Base-by-base conservation (phyloP, 2,113 vertebrate species). In the Clarias magur region DNA sequence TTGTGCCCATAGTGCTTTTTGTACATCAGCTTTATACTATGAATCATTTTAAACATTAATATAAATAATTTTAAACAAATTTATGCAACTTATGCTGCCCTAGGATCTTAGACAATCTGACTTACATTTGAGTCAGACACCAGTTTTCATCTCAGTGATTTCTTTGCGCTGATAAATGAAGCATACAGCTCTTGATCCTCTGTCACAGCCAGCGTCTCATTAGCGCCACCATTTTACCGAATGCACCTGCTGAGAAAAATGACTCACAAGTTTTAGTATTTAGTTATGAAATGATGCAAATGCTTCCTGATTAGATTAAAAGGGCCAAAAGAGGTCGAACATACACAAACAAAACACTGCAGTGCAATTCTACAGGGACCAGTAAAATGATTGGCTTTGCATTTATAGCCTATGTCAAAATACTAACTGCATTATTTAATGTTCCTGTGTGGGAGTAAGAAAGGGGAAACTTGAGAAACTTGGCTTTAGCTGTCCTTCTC, bases 81-180 rank as follows among this genome's bases (percentile, higher is more conserved):
- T 48, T 6, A 6, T 48, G 42, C 42, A 48, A 48, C 48, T 48
- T 48, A 8, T 48, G 57, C 42, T 81, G 88, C 80, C 0, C 6
- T 4, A 5, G 4, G 17, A 34, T 25, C 9, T 60, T 23, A 60
- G 1, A 60, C 19, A 60, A 60, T 27, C 2, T 80, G 12, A 30
- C 2, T 59, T 11, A 76, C 10, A 53, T 76, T 73, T 86, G 63
- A 82, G 83, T 65, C 91, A 87, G 78, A 91, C 54, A 59, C 48
- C 56, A 91, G 91, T 72, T 85, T 84, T 88, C 65, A 92, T 89
- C 75, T 84, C 81, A 30, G 56, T 84, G 34, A 89, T 93, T 93
- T 93, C 21, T 91, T 89, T 91, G 79, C 85, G 63, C 82, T 88
- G 53, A 92, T 94, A 89, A 94, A 93, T 94, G 92, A 94, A 76